Evolutionary conservation across 2,113 vertebrate genomes (phyloP).

Genomic region (Campylomormyrus tamandua): DNA sequence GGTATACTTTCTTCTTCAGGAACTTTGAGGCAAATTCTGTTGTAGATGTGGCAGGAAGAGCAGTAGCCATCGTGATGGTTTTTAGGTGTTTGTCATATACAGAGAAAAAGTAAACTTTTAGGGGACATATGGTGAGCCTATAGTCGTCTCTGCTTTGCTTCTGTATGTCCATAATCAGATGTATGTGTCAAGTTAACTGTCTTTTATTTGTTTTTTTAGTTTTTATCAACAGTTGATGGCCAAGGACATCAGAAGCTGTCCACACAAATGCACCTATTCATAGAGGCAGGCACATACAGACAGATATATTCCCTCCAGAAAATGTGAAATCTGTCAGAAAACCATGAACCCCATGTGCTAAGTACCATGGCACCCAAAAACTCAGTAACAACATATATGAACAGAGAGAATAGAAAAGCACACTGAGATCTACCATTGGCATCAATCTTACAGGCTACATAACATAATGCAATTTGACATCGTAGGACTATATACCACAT

Average conservation of each 20-base stretch:
- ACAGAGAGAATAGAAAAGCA: background rate
- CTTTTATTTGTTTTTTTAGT: background rate
- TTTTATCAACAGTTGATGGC: background rate
- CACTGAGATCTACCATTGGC: background rate
- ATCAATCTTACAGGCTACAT: background rate
- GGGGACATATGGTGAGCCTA: background rate
- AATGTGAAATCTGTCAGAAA: background rate
- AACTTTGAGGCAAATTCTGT: background rate
- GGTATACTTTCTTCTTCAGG: background rate
- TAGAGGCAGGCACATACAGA: background rate
- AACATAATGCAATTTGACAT: background rate
- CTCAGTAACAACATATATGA: background rate
- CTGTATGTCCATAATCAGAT: background rate
- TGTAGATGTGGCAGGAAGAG: background rate
- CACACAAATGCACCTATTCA: background rate
- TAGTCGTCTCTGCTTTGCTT: background rate
- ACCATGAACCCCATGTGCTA: background rate
- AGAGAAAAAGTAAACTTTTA: background rate
- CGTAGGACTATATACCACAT: background rate
- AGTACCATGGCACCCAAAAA: background rate
- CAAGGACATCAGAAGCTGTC: background rate
- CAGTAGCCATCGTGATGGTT: background rate
- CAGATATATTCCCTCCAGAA: background rate
- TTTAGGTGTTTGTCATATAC: background rate
- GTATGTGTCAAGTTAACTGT: background rate